Base-by-base conservation (phyloP, 35 echinoderm and acorn worm species). In the Chiridota heheva region DNA sequence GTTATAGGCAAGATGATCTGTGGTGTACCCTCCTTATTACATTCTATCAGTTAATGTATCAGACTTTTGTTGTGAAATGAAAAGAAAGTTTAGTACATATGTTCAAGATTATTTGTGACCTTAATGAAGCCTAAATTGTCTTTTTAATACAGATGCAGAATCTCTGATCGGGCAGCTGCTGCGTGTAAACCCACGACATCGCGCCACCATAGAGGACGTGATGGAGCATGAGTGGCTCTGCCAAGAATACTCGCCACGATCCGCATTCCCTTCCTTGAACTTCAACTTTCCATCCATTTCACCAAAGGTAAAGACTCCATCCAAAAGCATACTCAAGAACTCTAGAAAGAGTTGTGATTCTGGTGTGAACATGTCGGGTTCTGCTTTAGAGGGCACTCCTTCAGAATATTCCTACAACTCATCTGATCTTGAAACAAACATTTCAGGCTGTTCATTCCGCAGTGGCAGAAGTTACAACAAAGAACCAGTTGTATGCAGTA, bases 151-250 rank as follows among this genome's bases (percentile, higher is more conserved):
- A 97, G 94, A 78, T 87, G 89, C 84, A 77, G 86, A 90, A 20
- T 67, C 74, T 32, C 69, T 97, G 31, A 97, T 97, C 38, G 73
- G 72, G 25, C 71, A 60, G 20, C 69, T 97, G 63, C 55, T 97
- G 70, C 88, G 78, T 4, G 89, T 97, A 13, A 82, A 91, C 60
- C 72, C 94, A 33, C 81, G 77, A 26, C 88, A 88, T 30, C 44
- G 94, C 34, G 89, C 80, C 29, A 84, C 83, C 44, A 88, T 97
- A 17, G 85, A 91, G 22, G 94, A 91, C 29, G 82, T 97, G n/a
- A 69, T 81, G 60, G 68, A 59, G 39, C 63, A 91, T 31, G 77
- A 77, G 20, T 97, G 94, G 94, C 78, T 91, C 51, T 70, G 63
- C 45, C 25, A 16, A 60, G 71, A 63, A 73, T 80, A 27, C 17